Percentiles rank a stretch among this genome's conserved stretches.
phyloP scores from a whole-genome alignment of 2,113 vertebrate genomes.

The Pteruthius melanotis region DNA sequence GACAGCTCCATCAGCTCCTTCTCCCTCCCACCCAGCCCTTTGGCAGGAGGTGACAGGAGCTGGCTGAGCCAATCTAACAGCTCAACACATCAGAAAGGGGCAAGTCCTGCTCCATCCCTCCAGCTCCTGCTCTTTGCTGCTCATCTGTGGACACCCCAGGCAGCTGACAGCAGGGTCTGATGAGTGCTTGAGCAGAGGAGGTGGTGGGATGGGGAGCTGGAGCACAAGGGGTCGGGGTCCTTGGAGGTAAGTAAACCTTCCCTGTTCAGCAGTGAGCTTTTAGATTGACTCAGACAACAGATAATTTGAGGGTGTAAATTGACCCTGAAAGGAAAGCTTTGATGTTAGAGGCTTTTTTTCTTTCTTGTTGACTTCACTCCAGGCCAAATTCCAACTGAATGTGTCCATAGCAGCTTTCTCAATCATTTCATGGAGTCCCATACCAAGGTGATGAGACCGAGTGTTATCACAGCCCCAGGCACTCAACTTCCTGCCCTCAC shows the following conservation, averaged over 20 bases:
- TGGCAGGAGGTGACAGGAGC: slow-evolving; percentile 36
- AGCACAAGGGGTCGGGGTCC: not conserved
- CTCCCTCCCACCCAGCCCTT: not conserved
- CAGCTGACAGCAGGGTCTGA: slow-evolving; percentile 7
- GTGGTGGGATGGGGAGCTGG: not conserved
- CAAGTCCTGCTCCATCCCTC: not conserved
- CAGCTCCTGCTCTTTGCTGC: not conserved
- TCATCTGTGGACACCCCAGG: not conserved
- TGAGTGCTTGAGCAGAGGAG: not conserved
- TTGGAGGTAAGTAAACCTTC: not conserved
- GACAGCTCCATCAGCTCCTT: not conserved
- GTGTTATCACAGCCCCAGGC: not conserved
- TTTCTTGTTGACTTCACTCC: slow-evolving; percentile 11
- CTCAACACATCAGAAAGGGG: slow-evolving; percentile 22
- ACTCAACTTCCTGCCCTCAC: not conserved
- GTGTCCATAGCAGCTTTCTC: slow-evolving; percentile 10
- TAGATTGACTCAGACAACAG: slow-evolving; percentile 11
- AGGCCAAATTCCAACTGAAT: slow-evolving; percentile 38
- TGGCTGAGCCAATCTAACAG: slow-evolving; percentile 2
- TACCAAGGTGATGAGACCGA: not conserved
- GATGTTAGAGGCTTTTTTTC: slow-evolving; percentile 23
- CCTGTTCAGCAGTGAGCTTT: not conserved
- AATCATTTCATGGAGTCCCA: not conserved
- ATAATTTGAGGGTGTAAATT: slow-evolving; percentile 33
- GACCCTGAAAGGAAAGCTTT: slow-evolving; percentile 47